Evolutionary conservation across 2,888 invertebrate species (phyloP), one percentile per base, ranked within the genome.

Genomic region (Charanyca ferruginea): DNA sequence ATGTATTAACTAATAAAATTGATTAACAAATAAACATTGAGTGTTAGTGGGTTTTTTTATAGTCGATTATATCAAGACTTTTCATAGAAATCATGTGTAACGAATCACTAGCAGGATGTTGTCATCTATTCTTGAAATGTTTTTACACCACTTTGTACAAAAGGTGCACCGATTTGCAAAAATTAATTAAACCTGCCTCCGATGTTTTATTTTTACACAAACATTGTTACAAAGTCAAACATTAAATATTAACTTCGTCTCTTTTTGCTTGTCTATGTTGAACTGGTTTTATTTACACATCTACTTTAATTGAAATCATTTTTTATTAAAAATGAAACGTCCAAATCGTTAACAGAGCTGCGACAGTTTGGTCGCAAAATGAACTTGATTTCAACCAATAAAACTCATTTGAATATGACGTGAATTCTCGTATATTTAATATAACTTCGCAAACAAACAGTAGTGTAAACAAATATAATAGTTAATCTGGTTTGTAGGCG

Each of bases 401-500:
- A 38, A 16, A 38, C 38, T 13, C 42, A 42, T 42, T 42, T n/a
- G 3, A 22, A 38, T 22, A 28, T 16, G 20, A n/a, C 5, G 9
- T 6, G 16, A 20, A 54, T 13, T 52, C 4, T 8, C 6, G 9
- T 5, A 18, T 28, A 22, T 20, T 18, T 18, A 16, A 47, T 73
- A 75, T 67, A 51, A 72, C 69, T 70, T 67, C 61, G 60, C 58
- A 66, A 70, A 73, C 65, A 51, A 73, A 65, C 54, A 68, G 52
- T 57, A 66, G 16, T 48, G 25, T 60, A 49, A 74, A 68, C 78
- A 77, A 78, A 72, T 66, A 65, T 57, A 60, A 65, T 47, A 73
- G 67, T 73, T 83, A 84, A 88, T 87, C 81, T 73, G 71, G 80
- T 87, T 82, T 83, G 79, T 75, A 66, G 66, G 66, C 70, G 63